phyloP scores from a whole-genome alignment of 2,888 invertebrate genomes.

The Ichneumoninae sp. region DNA sequence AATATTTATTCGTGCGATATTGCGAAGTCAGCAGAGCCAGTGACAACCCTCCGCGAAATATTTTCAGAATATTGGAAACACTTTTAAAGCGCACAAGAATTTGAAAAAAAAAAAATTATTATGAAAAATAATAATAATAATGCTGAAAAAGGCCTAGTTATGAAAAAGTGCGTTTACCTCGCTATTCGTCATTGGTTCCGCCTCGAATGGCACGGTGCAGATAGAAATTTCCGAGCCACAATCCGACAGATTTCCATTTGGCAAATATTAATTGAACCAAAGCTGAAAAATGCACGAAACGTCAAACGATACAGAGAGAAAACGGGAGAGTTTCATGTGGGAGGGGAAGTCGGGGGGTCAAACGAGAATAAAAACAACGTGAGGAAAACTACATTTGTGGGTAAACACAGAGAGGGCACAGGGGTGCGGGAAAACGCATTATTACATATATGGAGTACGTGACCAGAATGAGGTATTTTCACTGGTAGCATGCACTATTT shows the following conservation, averaged over 20 bases:
- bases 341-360: neutral
- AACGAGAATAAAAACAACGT: conserved; percentile 58
- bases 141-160: too few species aligned
- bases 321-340: neutral
- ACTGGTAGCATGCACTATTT: conserved; percentile 64
- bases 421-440: conserved; percentile 55
- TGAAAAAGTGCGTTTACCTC: neutral
- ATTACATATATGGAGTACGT: conserved; percentile 69
- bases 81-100: too few species aligned
- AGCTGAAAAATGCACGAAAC: neutral
- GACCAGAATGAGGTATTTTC: conserved; percentile 68
- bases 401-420: conserved; percentile 59
- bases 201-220: neutral
- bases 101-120: too few species aligned
- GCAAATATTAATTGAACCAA: conserved; percentile 22
- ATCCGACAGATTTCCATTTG: neutral
- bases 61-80: neutral
- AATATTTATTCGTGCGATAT: neutral
- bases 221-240: neutral
- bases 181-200: neutral
- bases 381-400: conserved; percentile 67
- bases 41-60: neutral
- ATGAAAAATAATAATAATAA: too few species aligned
- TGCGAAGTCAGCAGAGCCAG: neutral
- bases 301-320: neutral